phyloP scores from a whole-genome alignment of 2,797 vertebrate genomes.

The Esox lucius region DNA sequence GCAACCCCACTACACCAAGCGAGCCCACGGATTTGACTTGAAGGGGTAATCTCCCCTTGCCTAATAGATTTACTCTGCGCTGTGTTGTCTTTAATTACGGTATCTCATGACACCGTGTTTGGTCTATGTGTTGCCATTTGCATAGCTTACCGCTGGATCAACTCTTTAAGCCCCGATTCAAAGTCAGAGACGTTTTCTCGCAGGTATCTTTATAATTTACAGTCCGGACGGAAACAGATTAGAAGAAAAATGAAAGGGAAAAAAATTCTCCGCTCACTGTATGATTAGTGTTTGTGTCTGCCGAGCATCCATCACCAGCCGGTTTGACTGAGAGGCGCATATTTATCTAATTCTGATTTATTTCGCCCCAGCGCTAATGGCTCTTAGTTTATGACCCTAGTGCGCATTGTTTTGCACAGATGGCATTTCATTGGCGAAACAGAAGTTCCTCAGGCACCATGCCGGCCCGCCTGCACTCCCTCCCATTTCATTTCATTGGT shows the following conservation, averaged over 20 bases:
- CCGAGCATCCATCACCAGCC: conserved; percentile 59
- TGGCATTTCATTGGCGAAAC: conserved; percentile 64
- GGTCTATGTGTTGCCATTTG: conserved; percentile 69
- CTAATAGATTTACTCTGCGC: conserved; percentile 72
- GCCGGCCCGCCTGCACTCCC: conserved; percentile 55
- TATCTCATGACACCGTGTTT: conserved; percentile 67
- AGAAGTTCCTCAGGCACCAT: conserved; percentile 64
- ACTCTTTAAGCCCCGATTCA: conserved; percentile 58
- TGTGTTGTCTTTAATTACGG: conserved; percentile 75
- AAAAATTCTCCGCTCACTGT: conserved; percentile 25
- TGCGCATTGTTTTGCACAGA: conserved; percentile 77
- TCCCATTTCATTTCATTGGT: conserved; percentile 87
- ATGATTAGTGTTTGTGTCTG: conserved; percentile 64
- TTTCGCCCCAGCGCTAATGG: conserved; percentile 65
- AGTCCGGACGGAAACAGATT: conserved; percentile 47
- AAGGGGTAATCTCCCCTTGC: conserved; percentile 65
- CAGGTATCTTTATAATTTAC: conserved; percentile 58
- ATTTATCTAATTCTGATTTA: conserved; percentile 79
- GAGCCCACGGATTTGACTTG: conserved; percentile 52
- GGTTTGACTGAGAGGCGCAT: conserved; percentile 68
- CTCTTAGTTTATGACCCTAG: conserved; percentile 71
- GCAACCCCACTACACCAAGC: conserved; percentile 43
- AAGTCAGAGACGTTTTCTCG: conserved; percentile 59
- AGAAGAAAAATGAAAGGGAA: conserved; percentile 15
- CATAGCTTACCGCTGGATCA: conserved; percentile 67